Percentiles rank a stretch among this genome's conserved stretches.
Conservation (phyloP, 2,797 vertebrate species). For the Eulemur coronatus region DNA sequence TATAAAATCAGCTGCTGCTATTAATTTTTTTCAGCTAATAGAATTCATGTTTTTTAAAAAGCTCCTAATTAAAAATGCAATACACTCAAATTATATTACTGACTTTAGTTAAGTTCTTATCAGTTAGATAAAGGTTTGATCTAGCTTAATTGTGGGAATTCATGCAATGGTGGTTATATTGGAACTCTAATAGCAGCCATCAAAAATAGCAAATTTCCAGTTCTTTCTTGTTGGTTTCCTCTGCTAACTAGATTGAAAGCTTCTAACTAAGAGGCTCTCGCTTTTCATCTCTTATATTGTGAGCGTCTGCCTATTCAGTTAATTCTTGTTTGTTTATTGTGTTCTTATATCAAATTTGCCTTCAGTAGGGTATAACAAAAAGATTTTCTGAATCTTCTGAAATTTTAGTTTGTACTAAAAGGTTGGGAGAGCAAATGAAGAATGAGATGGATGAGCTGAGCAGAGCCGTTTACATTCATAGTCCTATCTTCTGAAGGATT, state of each 20-base stretch:
- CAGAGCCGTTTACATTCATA: neutral
- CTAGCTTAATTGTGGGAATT: neutral
- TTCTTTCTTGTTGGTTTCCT: neutral
- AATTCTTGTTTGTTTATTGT: neutral
- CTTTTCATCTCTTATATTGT: neutral
- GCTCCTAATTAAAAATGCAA: neutral
- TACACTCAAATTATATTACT: neutral
- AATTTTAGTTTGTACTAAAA: slow-evolving; percentile 7
- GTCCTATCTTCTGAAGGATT: neutral
- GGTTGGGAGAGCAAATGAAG: neutral
- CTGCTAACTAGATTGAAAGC: neutral
- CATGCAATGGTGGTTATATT: neutral
- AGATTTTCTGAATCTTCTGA: neutral
- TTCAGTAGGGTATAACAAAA: neutral
- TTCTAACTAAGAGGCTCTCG: neutral
- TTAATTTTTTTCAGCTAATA: neutral
- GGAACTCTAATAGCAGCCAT: neutral
- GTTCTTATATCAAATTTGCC: neutral
- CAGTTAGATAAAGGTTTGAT: neutral
- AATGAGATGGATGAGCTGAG: neutral
- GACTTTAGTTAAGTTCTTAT: neutral
- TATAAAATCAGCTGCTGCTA: neutral
- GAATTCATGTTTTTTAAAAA: neutral
- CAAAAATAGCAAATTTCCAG: neutral
- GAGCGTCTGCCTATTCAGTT: neutral